A percentile compares a stretch with the other conserved stretches of the same genome.
Conservation (phyloP, 2,113 vertebrate species). For the Columba janthina region DNA sequence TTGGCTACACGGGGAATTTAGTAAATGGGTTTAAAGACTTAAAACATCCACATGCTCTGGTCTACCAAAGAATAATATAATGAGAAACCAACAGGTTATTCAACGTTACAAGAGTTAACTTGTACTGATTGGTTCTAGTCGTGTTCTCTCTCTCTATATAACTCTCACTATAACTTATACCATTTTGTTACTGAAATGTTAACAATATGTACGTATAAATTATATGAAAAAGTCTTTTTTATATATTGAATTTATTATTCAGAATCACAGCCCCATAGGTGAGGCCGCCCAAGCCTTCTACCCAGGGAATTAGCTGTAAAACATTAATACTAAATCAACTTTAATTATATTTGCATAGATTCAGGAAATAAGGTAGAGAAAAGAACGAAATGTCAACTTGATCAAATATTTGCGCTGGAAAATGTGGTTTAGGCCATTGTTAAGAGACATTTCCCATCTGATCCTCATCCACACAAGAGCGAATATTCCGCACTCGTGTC, state of each 20-base stretch:
- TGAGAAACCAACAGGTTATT: not conserved
- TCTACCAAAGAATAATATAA: not conserved
- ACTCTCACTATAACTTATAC: too few relatives aligned
- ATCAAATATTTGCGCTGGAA: not conserved
- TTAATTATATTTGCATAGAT: not conserved
- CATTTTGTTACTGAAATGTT: not conserved
- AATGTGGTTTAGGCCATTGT: not conserved
- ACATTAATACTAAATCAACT: not conserved
- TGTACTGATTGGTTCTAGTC: too few relatives aligned
- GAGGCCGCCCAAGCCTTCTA: not conserved
- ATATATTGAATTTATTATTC: too few relatives aligned
- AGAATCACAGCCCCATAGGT: not conserved
- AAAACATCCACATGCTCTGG: not conserved
- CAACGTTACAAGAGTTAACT: too few relatives aligned
- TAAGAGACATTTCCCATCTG: not conserved
- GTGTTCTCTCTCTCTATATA: too few relatives aligned
- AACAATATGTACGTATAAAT: rapidly evolving
- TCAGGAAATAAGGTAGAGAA: not conserved
- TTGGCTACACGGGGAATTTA: rapidly evolving
- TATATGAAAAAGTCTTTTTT: not conserved
- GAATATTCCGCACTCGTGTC: rapidly evolving
- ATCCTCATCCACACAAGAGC: not conserved
- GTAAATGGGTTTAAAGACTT: not conserved
- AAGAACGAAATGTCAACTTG: not conserved
- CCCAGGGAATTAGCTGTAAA: not conserved